Conservation (phyloP, 92 coral and sea anemone species). For the Phymanthus crucifer region DNA sequence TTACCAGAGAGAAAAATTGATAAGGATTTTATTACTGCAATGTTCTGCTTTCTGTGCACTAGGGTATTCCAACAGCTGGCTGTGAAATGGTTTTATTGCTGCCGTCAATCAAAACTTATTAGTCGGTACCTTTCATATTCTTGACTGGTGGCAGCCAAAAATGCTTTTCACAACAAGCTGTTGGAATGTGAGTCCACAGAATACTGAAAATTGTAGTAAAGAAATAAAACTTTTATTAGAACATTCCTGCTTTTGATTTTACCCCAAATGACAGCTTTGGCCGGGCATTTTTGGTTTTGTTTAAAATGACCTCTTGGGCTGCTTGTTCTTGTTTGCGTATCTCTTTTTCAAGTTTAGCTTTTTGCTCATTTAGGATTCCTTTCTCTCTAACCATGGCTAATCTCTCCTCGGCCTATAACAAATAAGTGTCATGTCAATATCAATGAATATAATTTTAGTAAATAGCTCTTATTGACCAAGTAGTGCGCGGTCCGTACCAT, state of each 20-base stretch:
- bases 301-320: constrained; percentile 91
- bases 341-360: constrained; percentile 75
- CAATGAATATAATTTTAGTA: neutral
- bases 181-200: no score
- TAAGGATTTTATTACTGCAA: no score
- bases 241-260: constrained; percentile 60
- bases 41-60: no score
- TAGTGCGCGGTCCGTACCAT: no score
- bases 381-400: constrained; percentile 91
- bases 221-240: neutral
- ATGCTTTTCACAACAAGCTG: no score
- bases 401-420: constrained; percentile 92
- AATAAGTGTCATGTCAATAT: neutral
- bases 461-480: neutral
- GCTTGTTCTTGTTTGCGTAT: constrained; percentile 94
- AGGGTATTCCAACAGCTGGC: no score
- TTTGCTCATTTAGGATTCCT: constrained; percentile 82
- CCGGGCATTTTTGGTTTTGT: constrained; percentile 87
- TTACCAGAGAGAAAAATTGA: neutral
- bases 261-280: constrained; percentile 91
- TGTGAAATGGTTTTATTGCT: no score
- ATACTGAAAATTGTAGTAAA: no score
- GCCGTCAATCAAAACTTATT: no score
- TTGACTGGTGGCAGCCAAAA: no score
- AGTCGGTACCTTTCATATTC: no score